These are phyloP conservation scores for Anastrepha obliqua DNA, from an alignment of 1,140 invertebrate species.

Conservation along the genomic window DNA sequence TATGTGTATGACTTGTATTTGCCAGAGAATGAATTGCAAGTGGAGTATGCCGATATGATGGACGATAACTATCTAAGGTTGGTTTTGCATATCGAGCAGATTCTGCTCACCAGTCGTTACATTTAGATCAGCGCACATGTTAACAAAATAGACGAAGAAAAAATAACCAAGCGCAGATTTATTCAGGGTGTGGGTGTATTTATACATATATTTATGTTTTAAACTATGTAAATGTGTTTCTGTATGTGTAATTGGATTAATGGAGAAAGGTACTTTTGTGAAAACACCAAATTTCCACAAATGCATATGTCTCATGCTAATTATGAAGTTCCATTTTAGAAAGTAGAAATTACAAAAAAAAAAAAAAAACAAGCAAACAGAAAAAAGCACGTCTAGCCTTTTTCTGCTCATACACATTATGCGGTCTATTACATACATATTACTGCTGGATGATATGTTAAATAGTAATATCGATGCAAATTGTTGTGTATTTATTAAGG, in stretches of 20 bases:
- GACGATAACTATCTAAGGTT: constrained; percentile 74
- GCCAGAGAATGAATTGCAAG: constrained; percentile 69
- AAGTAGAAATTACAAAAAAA: neutral
- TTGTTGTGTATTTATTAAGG: constrained; percentile 62
- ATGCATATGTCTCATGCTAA: neutral
- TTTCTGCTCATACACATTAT: constrained; percentile 15
- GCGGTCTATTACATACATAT: constrained; percentile 15
- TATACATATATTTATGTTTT: neutral
- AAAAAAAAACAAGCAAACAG: neutral
- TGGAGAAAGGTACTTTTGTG: neutral
- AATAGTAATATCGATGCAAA: constrained; percentile 39
- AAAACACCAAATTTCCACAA: neutral
- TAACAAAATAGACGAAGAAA: neutral
- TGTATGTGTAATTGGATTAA: constrained; percentile 23
- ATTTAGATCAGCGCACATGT: constrained; percentile 62
- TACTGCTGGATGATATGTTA: neutral
- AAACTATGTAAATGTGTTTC: constrained; percentile 54
- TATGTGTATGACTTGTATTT: constrained; percentile 73
- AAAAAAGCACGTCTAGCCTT: neutral
- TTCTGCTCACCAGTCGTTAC: constrained; percentile 67
- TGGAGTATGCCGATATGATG: constrained; percentile 69
- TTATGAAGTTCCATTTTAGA: neutral
- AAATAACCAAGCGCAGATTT: constrained; percentile 30
- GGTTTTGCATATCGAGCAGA: constrained; percentile 70
- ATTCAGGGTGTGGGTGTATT: neutral